Base-by-base conservation (phyloP, 2,888 invertebrate genomes). In the Smittia sp. region DNA sequence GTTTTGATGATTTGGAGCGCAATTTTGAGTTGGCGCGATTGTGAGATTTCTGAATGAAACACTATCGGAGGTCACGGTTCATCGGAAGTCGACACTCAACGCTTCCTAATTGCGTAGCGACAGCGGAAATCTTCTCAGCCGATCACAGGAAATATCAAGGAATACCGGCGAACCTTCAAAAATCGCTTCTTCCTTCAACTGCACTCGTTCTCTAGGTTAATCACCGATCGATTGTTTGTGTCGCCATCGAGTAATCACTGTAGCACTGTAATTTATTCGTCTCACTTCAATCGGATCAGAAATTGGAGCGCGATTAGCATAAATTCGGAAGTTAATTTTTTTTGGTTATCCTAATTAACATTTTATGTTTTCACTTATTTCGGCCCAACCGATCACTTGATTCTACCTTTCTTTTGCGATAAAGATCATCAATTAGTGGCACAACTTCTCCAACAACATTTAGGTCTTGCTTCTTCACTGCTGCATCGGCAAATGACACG, bases 301-400 rank as follows among this genome's bases (percentile, higher is more conserved):
- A 69, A 39, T 72, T 72, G 62, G 72, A 54, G 38, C 72, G 25
- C n/a, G 62, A 69, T 62, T 72, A 38, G n/a, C 72, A 72, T 72
- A 54, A 54, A 54, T 32, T 72, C 24, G 7, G 27, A 72, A 54
- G 25, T 54, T 54, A 54, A 25, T 25, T 70, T 68, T 69, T 70
- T 32, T 24, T 65, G 25, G 69, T 27, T 27, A 27, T 65, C 13
- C 13, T 18, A 27, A 38, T 66, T 66, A 22, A 1, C 39, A 41
- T 22, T 52, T 66, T 22, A 46, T 72, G 58, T 72, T 72, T 72
- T 62, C 58, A 68, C 68, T 22, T 6, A n/a, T 46, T 66, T 25
- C 1, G 2, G 13, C n/a, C 11, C 24, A 24, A 58, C 18, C 22
- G 11, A 22, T n/a, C 58, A 72, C 72, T 72, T 39, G 54, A 20